phyloP scores from a whole-genome alignment of 2,888 invertebrate genomes.

The Lasioglossum calceatum region DNA sequence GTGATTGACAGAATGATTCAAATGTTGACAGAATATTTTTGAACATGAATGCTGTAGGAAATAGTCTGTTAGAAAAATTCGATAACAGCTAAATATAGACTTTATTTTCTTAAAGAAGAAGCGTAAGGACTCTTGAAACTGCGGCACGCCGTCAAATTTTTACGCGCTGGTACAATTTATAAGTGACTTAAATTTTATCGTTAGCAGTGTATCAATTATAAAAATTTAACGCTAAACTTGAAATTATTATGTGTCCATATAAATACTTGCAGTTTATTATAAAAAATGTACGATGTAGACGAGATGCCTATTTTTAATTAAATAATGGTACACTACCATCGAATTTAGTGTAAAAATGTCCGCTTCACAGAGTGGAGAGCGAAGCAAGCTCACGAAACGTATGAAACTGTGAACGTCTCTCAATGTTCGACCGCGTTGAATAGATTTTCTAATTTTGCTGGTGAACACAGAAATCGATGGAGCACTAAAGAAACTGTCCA shows the following conservation, averaged over 20 bases:
- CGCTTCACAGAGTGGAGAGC: background rate
- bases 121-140: too few relatives aligned
- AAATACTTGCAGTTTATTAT: background rate
- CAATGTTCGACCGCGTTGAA: conserved; percentile 17
- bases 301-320: background rate
- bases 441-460: conserved; percentile 31
- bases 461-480: conserved; percentile 9
- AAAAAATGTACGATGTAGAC: background rate
- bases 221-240: background rate
- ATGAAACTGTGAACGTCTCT: conserved; percentile 19
- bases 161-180: too few relatives aligned
- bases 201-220: background rate
- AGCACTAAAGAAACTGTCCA: background rate
- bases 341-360: background rate
- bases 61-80: background rate
- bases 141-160: background rate
- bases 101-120: background rate
- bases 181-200: background rate
- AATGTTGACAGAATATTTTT: background rate
- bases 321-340: background rate
- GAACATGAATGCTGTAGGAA: background rate
- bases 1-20: background rate
- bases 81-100: background rate
- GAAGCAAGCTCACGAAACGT: background rate
- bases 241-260: background rate